phyloP scores from a whole-genome alignment of 30 jellyfish, hydroid and myxozoan genomes.

The Turritopsis rubra region DNA sequence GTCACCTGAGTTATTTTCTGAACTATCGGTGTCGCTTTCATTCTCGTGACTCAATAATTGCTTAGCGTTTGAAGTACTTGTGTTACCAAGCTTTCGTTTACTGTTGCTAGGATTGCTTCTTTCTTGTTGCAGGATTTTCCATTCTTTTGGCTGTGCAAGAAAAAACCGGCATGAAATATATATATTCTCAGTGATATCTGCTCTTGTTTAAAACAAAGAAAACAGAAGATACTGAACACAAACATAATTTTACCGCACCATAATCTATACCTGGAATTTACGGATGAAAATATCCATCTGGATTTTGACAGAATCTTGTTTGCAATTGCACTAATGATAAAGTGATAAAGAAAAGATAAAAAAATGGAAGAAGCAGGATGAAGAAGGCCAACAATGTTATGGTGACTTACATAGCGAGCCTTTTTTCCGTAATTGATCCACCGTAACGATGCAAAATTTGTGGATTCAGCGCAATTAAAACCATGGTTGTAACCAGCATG shows the following conservation, averaged over 20 bases:
- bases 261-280: conserved; percentile 54
- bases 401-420: conserved; percentile 60
- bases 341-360: background rate
- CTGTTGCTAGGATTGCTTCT: background rate
- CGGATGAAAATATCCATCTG: conserved; percentile 70
- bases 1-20: conserved; percentile 25
- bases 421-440: conserved; percentile 84
- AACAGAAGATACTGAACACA: too few relatives aligned
- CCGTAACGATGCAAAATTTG: conserved; percentile 79
- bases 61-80: background rate
- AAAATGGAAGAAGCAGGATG: background rate
- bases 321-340: conserved; percentile 54
- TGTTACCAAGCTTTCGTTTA: background rate
- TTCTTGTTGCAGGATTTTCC: conserved; percentile 13
- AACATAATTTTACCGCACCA: too few relatives aligned
- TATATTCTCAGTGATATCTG: too few relatives aligned
- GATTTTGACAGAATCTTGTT: conserved; percentile 61
- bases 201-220: too few relatives aligned
- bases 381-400: too few relatives aligned
- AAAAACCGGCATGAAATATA: background rate
- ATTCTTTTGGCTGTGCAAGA: conserved; percentile 11
- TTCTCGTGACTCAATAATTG: background rate
- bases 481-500: conserved; percentile 92
- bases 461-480: conserved; percentile 86
- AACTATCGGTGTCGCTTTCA: conserved; percentile 15